Evolutionary conservation across 2,797 vertebrate genomes (phyloP).

Genomic region (Coregonus ussuriensis): DNA sequence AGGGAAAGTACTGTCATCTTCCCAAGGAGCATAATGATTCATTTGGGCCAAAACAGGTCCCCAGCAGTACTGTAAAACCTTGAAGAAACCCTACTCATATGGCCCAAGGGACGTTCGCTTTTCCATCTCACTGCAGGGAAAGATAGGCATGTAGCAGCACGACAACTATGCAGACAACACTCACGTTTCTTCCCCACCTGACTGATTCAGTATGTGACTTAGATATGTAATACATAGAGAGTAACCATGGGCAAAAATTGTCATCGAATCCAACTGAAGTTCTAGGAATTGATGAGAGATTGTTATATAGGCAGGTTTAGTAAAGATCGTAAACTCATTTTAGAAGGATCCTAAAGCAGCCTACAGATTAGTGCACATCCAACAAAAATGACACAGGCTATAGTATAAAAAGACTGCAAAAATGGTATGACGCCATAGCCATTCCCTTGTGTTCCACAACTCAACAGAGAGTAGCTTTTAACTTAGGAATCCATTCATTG

Average conservation of each 20-base stretch:
- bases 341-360: neutral
- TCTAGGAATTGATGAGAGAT: neutral
- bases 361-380: neutral
- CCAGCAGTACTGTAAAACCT: conserved; percentile 29
- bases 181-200: conserved; percentile 60
- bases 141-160: conserved; percentile 78
- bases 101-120: conserved; percentile 65
- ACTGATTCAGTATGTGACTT: conserved; percentile 42
- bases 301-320: neutral
- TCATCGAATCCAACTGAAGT: neutral
- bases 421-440: neutral
- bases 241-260: neutral
- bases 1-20: conserved; percentile 14
- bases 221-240: neutral
- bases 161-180: conserved; percentile 79
- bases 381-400: neutral
- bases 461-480: conserved; percentile 19
- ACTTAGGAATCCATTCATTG: conserved; percentile 50
- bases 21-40: conserved; percentile 28
- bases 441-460: conserved; percentile 16
- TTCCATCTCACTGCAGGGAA: conserved; percentile 64
- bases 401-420: conserved; percentile 12
- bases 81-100: conserved; percentile 59
- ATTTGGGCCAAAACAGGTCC: conserved; percentile 42
- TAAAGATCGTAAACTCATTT: neutral